Evolutionary conservation across 2,113 vertebrate species (phyloP).

Genomic region (Numida meleagris): DNA sequence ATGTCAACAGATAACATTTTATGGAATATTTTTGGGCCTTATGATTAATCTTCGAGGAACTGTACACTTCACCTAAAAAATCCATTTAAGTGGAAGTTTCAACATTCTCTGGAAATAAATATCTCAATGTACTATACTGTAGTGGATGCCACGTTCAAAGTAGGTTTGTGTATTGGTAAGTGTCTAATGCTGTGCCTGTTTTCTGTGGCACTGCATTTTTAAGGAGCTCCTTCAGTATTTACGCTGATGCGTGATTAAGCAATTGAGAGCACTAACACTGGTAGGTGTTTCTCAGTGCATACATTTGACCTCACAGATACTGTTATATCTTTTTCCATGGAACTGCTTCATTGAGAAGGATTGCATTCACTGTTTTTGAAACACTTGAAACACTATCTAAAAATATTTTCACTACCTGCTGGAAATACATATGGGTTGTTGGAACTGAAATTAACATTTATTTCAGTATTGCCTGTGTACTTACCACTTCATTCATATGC

Average conservation of each 20-base stretch:
- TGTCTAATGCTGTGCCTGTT: not conserved
- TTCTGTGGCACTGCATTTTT: not conserved
- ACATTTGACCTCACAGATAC: not conserved
- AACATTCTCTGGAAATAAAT: not conserved
- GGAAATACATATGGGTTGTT: not conserved
- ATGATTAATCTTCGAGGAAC: not conserved
- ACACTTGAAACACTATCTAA: not conserved
- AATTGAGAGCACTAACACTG: not conserved
- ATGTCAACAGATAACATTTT: not conserved
- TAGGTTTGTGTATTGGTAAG: not conserved
- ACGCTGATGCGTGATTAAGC: not conserved
- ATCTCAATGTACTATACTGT: not conserved
- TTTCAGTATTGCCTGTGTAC: not conserved
- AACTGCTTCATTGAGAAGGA: not conserved
- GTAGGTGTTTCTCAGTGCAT: not conserved
- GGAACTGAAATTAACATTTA: not conserved
- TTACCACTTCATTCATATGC: not conserved
- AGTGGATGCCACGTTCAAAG: not conserved
- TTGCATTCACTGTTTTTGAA: not conserved
- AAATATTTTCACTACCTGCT: not conserved
- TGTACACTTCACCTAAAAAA: not conserved
- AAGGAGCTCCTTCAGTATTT: not conserved
- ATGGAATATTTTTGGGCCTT: not conserved
- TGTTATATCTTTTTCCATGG: not conserved
- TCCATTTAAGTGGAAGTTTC: not conserved